These are phyloP conservation scores for Cavia aperea DNA, from an alignment of 2,113 vertebrate species.

Conservation along the genomic window DNA sequence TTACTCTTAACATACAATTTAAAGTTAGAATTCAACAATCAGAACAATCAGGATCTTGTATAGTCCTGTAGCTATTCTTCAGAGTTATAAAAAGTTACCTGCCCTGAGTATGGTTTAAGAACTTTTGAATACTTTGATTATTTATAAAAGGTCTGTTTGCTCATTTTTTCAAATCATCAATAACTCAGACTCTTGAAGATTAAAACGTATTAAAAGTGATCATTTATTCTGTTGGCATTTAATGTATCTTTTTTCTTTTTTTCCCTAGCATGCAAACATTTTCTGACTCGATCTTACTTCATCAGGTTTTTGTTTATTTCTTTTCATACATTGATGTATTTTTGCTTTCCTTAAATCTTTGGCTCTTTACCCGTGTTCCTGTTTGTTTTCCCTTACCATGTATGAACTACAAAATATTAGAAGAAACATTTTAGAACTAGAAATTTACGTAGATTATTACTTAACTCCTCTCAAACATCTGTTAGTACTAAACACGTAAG, in stretches of 20 bases:
- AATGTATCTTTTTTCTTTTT: conserved; percentile 73
- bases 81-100: background rate
- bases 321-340: conserved; percentile 64
- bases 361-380: conserved; percentile 56
- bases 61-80: background rate
- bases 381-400: conserved; percentile 47
- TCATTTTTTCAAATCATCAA: conserved; percentile 53
- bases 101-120: conserved; percentile 34
- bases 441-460: conserved; percentile 15
- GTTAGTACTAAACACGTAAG: conserved; percentile 35
- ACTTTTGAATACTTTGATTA: background rate
- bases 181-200: conserved; percentile 47
- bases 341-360: conserved; percentile 57
- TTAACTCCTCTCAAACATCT: conserved; percentile 31
- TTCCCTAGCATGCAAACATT: conserved; percentile 82
- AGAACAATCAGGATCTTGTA: background rate
- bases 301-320: conserved; percentile 85
- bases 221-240: conserved; percentile 80
- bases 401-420: conserved; percentile 29
- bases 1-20: conserved; percentile 3
- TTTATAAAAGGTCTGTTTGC: conserved; percentile 38
- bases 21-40: background rate
- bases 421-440: background rate
- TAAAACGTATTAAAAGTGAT: conserved; percentile 60
- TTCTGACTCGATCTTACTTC: conserved; percentile 86